Base-by-base conservation (phyloP, 1,140 invertebrate species). In the Rhynchophorus ferrugineus region DNA sequence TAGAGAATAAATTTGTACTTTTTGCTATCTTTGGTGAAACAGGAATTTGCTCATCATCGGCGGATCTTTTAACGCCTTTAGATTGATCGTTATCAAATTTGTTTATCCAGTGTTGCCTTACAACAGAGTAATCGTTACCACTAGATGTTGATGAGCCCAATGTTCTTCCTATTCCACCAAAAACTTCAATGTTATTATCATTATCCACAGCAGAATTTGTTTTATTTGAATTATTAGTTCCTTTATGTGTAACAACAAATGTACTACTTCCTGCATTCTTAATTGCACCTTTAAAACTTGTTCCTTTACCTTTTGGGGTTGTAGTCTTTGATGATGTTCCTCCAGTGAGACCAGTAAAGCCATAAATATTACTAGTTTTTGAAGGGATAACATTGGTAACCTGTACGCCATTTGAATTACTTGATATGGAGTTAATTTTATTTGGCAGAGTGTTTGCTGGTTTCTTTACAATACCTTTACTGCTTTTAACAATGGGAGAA, bases 61-160 rank as follows among this genome's bases (percentile, higher is more conserved):
- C 46, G 39, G 38, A 42, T 38, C 37, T 39, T 46, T 54, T 45
- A 45, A 18, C 47, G 14, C 9, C 39, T 13, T 39, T 52, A 43
- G 14, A 2, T 19, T 19, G 2, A 44, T 35, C 45, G 35, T 49
- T 53, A 35, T 47, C 20, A 57, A 62, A 68, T 64, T 76, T 78
- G 24, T 73, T 74, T 16, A 68, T 54, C 77, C 77, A 78, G 60
- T 74, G 64, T 63, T 74, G 75, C 67, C 75, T 68, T 18, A 78
- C 75, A 29, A 61, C 48, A 8, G 55, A 48, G 50, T 64, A 67
- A 58, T 60, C 46, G 13, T 43, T 33, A 57, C 45, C 41, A 69
- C 62, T 37, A 17, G 20, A 29, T 9, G 42, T 35, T 49, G 53
- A 55, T 20, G 24, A 8, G n/a, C 52, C 39, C n/a, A 54, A 18